A percentile compares a stretch with the other conserved stretches of the same genome.
Evolutionary conservation across 2,113 vertebrate genomes (phyloP).

Genomic region (Anhinga anhinga): DNA sequence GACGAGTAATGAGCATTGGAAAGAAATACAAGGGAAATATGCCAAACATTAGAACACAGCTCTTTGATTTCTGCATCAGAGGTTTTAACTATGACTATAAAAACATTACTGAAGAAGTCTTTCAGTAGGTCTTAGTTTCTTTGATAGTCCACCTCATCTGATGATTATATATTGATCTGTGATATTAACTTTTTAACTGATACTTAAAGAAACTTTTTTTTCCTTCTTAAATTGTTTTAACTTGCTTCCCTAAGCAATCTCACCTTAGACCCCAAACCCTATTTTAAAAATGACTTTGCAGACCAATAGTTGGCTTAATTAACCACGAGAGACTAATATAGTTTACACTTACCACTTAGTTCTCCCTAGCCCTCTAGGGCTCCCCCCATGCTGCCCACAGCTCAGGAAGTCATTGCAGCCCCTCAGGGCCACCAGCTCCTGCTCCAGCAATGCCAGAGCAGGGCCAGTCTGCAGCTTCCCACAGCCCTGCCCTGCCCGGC

Average conservation of each 20-base stretch:
- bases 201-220: not conserved
- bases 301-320: not conserved
- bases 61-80: not conserved
- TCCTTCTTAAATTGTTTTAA: not conserved
- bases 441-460: rapidly evolving
- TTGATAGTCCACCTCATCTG: not conserved
- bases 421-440: not conserved
- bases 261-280: not conserved
- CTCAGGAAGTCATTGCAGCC: not conserved
- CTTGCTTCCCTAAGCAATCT: not conserved
- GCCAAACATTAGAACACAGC: not conserved
- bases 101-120: not conserved
- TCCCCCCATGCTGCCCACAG: rapidly evolving
- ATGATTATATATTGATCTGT: not conserved
- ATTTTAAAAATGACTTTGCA: not conserved
- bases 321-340: not conserved
- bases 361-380: not conserved
- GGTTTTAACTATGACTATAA: not conserved
- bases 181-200: not conserved
- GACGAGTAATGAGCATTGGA: not conserved
- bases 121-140: not conserved
- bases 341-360: not conserved
- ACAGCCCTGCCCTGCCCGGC: not conserved
- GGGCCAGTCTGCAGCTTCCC: not conserved
- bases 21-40: not conserved